phyloP scores from a whole-genome alignment of 2,888 invertebrate genomes.

The Colletes collaris region DNA sequence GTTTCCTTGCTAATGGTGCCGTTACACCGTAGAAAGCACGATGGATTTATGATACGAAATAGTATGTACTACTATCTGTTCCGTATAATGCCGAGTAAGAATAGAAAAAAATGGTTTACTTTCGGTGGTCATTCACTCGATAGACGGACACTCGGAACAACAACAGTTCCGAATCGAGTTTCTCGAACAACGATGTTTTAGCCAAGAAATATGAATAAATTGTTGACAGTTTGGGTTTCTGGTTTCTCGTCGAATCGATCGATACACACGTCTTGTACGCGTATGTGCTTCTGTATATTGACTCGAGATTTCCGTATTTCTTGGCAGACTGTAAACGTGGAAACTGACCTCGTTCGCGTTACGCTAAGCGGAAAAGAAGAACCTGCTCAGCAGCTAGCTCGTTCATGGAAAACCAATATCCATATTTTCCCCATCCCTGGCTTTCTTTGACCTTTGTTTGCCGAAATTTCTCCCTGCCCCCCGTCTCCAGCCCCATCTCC shows the following conservation, averaged over 20 bases:
- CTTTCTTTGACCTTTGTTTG: conserved; percentile 47
- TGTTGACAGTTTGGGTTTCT: too few species aligned
- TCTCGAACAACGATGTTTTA: too few species aligned
- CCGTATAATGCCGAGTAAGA: background rate
- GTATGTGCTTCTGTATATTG: too few species aligned
- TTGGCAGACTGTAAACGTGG: background rate
- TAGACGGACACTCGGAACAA: too few species aligned
- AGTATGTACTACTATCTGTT: background rate
- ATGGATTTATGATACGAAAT: conserved; percentile 38
- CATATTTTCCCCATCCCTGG: conserved; percentile 21
- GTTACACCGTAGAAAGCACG: conserved; percentile 44
- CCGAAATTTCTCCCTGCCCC: conserved; percentile 8
- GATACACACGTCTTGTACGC: too few species aligned
- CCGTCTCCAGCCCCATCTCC: background rate
- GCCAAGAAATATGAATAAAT: too few species aligned
- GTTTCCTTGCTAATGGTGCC: conserved; percentile 55
- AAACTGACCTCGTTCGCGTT: conserved; percentile 32
- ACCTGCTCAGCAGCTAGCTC: conserved; percentile 47
- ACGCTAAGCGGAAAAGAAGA: conserved; percentile 43
- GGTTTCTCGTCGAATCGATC: too few species aligned
- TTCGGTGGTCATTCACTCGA: too few species aligned
- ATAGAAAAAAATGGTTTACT: too few species aligned
- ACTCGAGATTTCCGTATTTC: too few species aligned
- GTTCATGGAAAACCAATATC: conserved; percentile 65
- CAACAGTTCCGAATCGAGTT: too few species aligned